Evolutionary conservation across 2,113 vertebrate genomes (phyloP).

Genomic region (Eira barbara): DNA sequence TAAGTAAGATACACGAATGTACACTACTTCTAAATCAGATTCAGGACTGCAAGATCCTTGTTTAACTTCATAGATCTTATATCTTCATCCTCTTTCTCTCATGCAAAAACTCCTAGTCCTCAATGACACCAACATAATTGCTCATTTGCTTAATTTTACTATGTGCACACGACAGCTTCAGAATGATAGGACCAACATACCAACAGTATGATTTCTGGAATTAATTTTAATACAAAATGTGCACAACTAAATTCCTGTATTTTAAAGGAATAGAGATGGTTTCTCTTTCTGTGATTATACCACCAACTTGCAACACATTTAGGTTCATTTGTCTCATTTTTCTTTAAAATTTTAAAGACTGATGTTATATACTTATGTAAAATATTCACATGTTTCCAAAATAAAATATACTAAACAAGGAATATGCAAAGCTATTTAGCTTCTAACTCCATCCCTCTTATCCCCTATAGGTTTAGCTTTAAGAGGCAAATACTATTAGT

Average conservation of each 20-base stretch:
- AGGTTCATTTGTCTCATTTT: not conserved
- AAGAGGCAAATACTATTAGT: not conserved
- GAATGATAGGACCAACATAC: not conserved
- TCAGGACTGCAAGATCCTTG: not conserved
- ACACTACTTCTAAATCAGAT: not conserved
- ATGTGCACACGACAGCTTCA: not conserved
- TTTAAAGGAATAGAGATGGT: not conserved
- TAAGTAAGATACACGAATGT: not conserved
- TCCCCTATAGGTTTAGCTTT: not conserved
- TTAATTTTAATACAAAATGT: not conserved
- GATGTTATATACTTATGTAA: not conserved
- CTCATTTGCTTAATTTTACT: not conserved
- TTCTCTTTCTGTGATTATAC: not conserved
- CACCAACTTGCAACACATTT: not conserved
- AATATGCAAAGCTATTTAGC: not conserved
- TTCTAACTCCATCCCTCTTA: not conserved
- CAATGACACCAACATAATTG: not conserved
- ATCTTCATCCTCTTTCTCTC: not conserved
- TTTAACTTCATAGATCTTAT: not conserved
- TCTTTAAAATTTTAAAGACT: not conserved
- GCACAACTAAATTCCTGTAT: not conserved
- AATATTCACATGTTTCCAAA: constrained; percentile 5
- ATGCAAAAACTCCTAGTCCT: not conserved
- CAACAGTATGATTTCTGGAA: not conserved
- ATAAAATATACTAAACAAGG: not conserved